phyloP scores from a whole-genome alignment of 2,113 vertebrate species.

The Urocolius indicus region DNA sequence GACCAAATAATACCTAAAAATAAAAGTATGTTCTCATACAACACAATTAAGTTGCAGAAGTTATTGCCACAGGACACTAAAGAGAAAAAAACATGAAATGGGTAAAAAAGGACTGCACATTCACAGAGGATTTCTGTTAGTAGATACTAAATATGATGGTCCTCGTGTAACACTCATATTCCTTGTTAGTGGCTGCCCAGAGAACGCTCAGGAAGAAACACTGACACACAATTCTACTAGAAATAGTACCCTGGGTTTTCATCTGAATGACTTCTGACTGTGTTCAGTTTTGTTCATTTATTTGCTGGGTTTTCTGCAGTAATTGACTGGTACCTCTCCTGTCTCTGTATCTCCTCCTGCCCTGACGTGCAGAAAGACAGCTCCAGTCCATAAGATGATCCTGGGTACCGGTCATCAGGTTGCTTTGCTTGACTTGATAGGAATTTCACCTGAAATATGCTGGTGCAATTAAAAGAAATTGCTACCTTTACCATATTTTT shows the following conservation, averaged over 20 bases:
- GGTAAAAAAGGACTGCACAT: neutral
- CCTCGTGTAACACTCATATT: accelerated
- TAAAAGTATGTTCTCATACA: neutral
- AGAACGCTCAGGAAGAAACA: neutral
- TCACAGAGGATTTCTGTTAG: neutral
- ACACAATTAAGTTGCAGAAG: neutral
- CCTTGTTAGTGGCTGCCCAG: accelerated
- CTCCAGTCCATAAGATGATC: neutral
- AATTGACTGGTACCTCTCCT: neutral
- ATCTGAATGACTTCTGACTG: neutral
- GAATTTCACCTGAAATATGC: neutral
- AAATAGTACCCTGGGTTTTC: neutral
- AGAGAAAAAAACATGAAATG: neutral
- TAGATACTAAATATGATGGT: accelerated
- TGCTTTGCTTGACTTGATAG: neutral
- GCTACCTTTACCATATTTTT: neutral
- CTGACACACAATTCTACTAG: neutral
- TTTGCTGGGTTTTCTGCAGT: neutral
- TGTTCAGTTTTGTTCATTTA: neutral
- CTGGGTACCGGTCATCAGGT: neutral
- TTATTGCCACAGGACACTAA: neutral
- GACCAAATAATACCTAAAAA: neutral
- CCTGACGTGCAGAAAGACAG: neutral
- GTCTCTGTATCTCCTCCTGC: neutral
- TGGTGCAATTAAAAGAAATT: neutral